A percentile compares a stretch with the other conserved stretches of the same genome.
These are phyloP conservation scores for Podotricha telesiphe DNA, from an alignment of 2,888 invertebrate genomes.

Conservation along the genomic window DNA sequence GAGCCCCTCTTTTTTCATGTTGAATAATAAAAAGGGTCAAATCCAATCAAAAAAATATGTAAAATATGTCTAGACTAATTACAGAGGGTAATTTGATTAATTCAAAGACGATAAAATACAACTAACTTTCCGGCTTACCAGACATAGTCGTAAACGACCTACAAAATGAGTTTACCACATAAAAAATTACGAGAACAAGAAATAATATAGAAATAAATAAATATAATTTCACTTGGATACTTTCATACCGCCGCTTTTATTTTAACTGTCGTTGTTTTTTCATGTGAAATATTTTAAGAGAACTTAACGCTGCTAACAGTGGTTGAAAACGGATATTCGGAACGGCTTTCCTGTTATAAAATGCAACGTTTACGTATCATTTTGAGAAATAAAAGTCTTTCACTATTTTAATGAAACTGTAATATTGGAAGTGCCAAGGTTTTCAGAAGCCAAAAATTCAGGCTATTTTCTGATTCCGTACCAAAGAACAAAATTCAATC, in stretches of 20 bases:
- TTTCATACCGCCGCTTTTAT: slow-evolving; percentile 33
- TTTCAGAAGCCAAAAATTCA: not conserved
- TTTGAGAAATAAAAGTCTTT: slow-evolving; percentile 23
- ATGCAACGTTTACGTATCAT: slow-evolving; percentile 29
- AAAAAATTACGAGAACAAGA: slow-evolving; percentile 34
- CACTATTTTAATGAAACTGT: slow-evolving; percentile 27
- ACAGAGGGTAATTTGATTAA: not conserved
- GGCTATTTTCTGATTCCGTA: not conserved
- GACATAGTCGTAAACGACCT: slow-evolving; percentile 40
- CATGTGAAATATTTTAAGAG: slow-evolving; percentile 34
- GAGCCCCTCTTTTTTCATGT: too few species aligned
- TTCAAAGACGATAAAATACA: slow-evolving; percentile 25
- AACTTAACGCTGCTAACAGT: slow-evolving; percentile 31
- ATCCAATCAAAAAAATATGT: not conserved
- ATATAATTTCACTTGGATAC: too few species aligned
- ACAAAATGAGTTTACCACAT: slow-evolving; percentile 34
- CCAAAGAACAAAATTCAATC: not conserved
- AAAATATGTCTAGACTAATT: not conserved
- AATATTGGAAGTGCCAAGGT: slow-evolving; percentile 5
- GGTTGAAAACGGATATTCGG: slow-evolving; percentile 35
- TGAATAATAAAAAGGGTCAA: too few species aligned
- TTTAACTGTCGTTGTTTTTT: slow-evolving; percentile 38
- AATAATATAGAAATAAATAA: slow-evolving; percentile 38
- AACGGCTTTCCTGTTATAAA: slow-evolving; percentile 33
- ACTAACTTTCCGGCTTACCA: slow-evolving; percentile 27